These are phyloP conservation scores for Nasonia giraulti DNA, from an alignment of 1,140 invertebrate species.

Conservation along the genomic window DNA sequence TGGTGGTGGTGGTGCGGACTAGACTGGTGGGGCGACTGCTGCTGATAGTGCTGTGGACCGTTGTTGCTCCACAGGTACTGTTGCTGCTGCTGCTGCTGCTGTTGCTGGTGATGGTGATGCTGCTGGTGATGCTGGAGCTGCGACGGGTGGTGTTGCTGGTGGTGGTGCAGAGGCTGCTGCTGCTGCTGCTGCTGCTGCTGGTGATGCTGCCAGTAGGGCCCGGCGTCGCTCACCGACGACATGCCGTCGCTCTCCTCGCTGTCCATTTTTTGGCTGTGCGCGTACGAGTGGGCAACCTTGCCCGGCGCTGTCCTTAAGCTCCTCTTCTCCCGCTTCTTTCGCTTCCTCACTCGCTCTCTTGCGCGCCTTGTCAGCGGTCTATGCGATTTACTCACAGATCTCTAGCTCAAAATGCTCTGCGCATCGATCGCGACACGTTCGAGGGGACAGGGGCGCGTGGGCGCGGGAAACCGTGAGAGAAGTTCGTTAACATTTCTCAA, in stretches of 20 bases:
- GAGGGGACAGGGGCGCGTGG: not conserved
- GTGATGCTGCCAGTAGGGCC: slow-evolving; percentile 66
- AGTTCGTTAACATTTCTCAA: not conserved
- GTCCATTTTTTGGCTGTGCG: slow-evolving; percentile 56
- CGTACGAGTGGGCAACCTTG: not conserved
- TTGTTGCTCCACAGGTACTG: slow-evolving; percentile 28
- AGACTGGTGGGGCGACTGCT: not conserved
- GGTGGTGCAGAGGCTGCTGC: slow-evolving; percentile 44
- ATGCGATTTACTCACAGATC: not conserved
- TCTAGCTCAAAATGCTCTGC: not conserved
- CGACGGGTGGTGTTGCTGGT: slow-evolving; percentile 53
- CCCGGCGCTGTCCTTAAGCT: not conserved
- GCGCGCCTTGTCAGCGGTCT: too few species aligned
- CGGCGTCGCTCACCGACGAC: slow-evolving; percentile 55
- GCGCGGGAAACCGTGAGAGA: not conserved
- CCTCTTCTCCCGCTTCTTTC: not conserved
- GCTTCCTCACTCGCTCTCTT: not conserved
- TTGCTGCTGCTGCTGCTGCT: slow-evolving; percentile 48
- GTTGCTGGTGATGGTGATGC: slow-evolving; percentile 50
- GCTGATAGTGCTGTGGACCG: slow-evolving; percentile 12
- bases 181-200: slow-evolving; percentile 60
- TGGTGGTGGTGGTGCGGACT: slow-evolving; percentile 45
- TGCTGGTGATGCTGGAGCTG: slow-evolving; percentile 48
- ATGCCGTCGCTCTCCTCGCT: slow-evolving; percentile 61
- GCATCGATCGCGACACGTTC: not conserved